phyloP scores from a whole-genome alignment of 2,113 vertebrate genomes.

The Centropus unirufus region DNA sequence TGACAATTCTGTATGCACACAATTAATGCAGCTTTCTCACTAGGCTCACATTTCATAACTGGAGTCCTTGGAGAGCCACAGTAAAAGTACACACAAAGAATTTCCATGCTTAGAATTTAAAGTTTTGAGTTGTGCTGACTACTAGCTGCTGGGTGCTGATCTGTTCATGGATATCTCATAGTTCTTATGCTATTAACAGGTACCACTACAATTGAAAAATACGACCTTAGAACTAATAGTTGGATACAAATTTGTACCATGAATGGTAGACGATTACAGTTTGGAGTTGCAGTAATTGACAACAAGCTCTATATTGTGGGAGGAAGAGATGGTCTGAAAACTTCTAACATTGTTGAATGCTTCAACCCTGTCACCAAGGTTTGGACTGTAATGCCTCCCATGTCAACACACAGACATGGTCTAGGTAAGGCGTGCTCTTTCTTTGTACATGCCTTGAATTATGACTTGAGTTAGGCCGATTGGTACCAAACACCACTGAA shows the following conservation, averaged over 20 bases:
- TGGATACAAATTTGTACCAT: slow-evolving; percentile 92
- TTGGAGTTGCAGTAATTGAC: slow-evolving; percentile 95
- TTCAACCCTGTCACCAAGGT: slow-evolving; percentile 90
- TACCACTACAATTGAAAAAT: slow-evolving; percentile 94
- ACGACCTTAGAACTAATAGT: slow-evolving; percentile 92
- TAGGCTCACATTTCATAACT: accelerated
- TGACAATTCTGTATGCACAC: accelerated
- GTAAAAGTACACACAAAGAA: neutral
- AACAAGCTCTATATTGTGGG: slow-evolving; percentile 95
- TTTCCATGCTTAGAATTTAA: neutral
- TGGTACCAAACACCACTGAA: neutral
- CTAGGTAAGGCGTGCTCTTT: slow-evolving; percentile 79
- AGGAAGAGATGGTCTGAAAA: slow-evolving; percentile 95
- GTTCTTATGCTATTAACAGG: slow-evolving; percentile 69
- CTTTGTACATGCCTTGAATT: neutral
- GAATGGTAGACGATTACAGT: slow-evolving; percentile 92
- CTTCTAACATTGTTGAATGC: slow-evolving; percentile 94
- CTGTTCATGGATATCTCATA: neutral
- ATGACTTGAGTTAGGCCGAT: neutral
- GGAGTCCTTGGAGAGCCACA: neutral
- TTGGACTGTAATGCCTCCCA: slow-evolving; percentile 95
- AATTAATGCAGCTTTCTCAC: neutral
- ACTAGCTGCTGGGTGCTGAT: neutral
- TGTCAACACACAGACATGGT: slow-evolving; percentile 97
- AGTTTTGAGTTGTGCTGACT: neutral